phyloP scores from a whole-genome alignment of 2,888 invertebrate species.

The Leptarthrus brevirostris region DNA sequence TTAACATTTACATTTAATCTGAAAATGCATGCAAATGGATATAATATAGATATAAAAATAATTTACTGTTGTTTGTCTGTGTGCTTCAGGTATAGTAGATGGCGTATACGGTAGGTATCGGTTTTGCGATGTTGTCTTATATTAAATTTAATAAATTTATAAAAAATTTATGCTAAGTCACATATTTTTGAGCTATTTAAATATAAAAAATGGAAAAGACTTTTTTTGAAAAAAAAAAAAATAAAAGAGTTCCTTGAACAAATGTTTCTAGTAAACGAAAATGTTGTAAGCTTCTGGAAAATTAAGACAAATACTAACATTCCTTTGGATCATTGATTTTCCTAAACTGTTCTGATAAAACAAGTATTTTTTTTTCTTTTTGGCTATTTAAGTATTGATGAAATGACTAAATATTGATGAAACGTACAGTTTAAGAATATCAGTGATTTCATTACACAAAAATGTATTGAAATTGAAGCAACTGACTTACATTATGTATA shows the following conservation, averaged over 20 bases:
- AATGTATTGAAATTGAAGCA: background rate
- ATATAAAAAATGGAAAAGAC: constrained; percentile 18
- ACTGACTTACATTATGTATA: background rate
- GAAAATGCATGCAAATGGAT: constrained; percentile 43
- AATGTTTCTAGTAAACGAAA: constrained; percentile 18
- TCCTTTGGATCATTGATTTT: background rate
- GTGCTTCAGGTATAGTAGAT: constrained; percentile 58
- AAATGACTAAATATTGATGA: no score
- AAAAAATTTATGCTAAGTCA: constrained; percentile 48
- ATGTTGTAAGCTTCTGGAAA: background rate
- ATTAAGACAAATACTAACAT: background rate
- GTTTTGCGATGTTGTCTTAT: constrained; percentile 54
- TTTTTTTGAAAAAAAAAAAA: no score
- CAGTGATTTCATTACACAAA: background rate
- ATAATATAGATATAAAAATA: constrained; percentile 56
- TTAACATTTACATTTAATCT: constrained; percentile 29
- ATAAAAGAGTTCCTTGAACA: constrained; percentile 1
- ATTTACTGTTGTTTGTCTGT: constrained; percentile 60
- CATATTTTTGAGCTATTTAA: constrained; percentile 22
- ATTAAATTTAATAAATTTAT: constrained; percentile 40
- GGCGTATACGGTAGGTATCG: constrained; percentile 50
- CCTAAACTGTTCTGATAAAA: background rate
- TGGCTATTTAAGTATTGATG: no score
- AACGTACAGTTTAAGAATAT: background rate
- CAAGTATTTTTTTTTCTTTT: background rate